Conservation (phyloP, 2,888 invertebrate genomes). For the Diaphora mendica region DNA sequence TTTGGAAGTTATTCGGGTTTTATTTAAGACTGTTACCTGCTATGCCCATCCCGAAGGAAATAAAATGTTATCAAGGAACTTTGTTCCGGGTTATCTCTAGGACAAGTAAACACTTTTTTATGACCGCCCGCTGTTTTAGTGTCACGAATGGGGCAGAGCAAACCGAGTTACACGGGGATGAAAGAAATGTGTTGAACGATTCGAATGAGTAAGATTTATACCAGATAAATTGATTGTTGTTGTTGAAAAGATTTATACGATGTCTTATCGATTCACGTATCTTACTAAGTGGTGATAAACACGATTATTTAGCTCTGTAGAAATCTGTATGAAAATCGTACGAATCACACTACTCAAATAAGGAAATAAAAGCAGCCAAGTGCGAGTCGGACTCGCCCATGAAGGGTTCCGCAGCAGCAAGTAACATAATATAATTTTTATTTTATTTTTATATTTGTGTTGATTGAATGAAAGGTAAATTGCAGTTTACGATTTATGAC, state of each 20-base stretch:
- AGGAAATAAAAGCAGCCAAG: no score
- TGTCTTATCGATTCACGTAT: not conserved
- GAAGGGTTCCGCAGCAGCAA: no score
- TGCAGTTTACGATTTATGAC: no score
- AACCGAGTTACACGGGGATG: conserved; percentile 22
- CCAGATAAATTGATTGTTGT: not conserved
- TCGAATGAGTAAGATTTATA: not conserved
- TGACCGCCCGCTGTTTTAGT: conserved; percentile 76
- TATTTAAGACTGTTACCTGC: conserved; percentile 63
- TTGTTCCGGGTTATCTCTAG: conserved; percentile 80
- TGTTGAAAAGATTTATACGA: conserved; percentile 1
- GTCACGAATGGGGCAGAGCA: conserved; percentile 44
- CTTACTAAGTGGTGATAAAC: not conserved
- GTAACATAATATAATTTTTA: no score
- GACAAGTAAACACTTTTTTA: conserved; percentile 84
- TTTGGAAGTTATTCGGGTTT: conserved; percentile 54
- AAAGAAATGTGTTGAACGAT: conserved; percentile 11
- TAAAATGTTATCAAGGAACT: conserved; percentile 85
- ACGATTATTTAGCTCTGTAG: not conserved
- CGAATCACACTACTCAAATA: no score
- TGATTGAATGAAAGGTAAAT: no score
- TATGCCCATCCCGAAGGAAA: conserved; percentile 69
- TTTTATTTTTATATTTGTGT: no score
- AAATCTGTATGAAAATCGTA: no score
- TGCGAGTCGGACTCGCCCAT: no score